phyloP scores from a whole-genome alignment of 2,888 invertebrate species.

The Mechanitis mazaeus region DNA sequence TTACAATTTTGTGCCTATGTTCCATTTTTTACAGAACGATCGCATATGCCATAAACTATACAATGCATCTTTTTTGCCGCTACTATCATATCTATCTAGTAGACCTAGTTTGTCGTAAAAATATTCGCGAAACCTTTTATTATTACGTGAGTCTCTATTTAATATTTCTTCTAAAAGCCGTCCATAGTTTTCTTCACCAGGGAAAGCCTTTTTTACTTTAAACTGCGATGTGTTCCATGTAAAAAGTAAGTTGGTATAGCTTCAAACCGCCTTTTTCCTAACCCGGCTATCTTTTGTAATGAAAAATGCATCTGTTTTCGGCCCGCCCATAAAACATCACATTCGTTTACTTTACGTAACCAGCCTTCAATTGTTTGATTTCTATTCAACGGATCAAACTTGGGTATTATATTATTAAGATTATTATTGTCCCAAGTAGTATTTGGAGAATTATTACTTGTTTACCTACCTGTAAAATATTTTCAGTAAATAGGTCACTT shows the following conservation, averaged over 20 bases:
- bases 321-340: conserved; percentile 23
- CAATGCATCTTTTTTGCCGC: conserved; percentile 17
- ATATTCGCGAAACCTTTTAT: conserved; percentile 25
- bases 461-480: no score
- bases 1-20: no score
- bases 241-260: conserved; percentile 23
- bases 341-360: conserved; percentile 29
- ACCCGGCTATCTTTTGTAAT: conserved; percentile 26
- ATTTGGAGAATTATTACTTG: no score
- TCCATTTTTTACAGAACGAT: no score
- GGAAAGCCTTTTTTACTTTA: conserved; percentile 31
- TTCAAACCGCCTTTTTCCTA: conserved; percentile 32
- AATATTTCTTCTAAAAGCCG: conserved; percentile 23
- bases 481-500: no score
- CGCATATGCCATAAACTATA: no score
- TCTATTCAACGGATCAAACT: conserved; percentile 23
- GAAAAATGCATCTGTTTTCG: conserved; percentile 29
- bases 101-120: conserved; percentile 26
- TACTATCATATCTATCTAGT: conserved; percentile 29
- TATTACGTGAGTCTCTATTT: conserved; percentile 13
- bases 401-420: conserved; percentile 15
- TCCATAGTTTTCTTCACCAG: conserved; percentile 28
- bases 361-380: conserved; percentile 22
- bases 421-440: no score
- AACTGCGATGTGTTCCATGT: conserved; percentile 31